Evolutionary conservation across 1,140 invertebrate species (phyloP).

Genomic region (Trypoxylus dichotomus): DNA sequence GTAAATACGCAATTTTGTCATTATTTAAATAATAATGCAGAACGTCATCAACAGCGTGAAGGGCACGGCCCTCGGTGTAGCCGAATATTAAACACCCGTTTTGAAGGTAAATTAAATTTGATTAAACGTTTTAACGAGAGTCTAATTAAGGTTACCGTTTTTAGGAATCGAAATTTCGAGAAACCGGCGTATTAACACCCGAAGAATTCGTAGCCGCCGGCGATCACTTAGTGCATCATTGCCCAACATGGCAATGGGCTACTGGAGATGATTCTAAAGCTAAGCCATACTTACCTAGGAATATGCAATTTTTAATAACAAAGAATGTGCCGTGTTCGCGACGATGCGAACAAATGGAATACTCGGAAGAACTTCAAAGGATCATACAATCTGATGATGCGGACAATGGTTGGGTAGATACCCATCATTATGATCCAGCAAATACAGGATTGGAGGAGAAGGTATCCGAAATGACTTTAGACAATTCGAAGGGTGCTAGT

Average conservation of each 20-base stretch:
- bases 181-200: conserved; percentile 97
- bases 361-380: conserved; percentile 84
- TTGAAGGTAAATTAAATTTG: conserved; percentile 59
- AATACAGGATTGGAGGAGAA: conserved; percentile 70
- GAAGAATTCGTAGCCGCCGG: conserved; percentile 96
- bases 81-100: conserved; percentile 94
- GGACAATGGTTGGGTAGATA: conserved; percentile 98
- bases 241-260: conserved; percentile 99
- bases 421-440: conserved; percentile 78
- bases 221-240: conserved; percentile 98
- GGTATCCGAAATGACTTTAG: conserved; percentile 69
- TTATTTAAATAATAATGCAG: conserved; percentile 69
- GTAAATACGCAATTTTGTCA: background rate
- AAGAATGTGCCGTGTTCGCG: conserved; percentile 94
- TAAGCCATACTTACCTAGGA: conserved; percentile 86
- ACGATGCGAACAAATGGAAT: conserved; percentile 72
- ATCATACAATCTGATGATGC: conserved; percentile 88
- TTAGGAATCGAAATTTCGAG: conserved; percentile 97
- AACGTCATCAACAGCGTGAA: conserved; percentile 95
- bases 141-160: background rate
- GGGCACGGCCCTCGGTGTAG: conserved; percentile 90
- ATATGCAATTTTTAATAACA: conserved; percentile 98
- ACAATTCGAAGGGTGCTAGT: conserved; percentile 56
- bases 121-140: background rate
- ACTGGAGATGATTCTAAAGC: conserved; percentile 83